Conservation (phyloP, 2,888 invertebrate genomes). For the Meloe dianella region DNA sequence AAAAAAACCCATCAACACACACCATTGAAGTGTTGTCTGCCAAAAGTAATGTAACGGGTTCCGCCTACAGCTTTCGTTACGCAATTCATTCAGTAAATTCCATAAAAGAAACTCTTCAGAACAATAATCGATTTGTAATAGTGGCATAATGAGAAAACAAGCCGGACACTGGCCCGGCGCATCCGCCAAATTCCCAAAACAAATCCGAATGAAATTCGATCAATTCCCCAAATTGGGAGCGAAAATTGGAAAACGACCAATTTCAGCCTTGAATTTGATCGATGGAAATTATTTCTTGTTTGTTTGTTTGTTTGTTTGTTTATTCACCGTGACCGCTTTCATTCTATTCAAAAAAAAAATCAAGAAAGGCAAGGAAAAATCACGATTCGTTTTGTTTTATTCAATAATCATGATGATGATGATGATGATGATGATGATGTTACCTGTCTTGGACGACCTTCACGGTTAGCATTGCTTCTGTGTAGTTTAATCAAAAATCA, state of each 20-base stretch:
- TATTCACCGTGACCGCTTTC: conserved; percentile 3
- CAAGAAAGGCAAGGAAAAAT: not conserved
- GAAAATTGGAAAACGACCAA: too few relatives aligned
- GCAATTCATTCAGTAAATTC: not conserved
- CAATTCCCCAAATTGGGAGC: too few relatives aligned
- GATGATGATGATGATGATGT: not conserved
- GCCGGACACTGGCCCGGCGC: not conserved
- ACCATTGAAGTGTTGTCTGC: not conserved
- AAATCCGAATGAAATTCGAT: too few relatives aligned
- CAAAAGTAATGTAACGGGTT: not conserved
- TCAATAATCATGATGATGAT: not conserved
- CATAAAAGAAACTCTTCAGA: not conserved
- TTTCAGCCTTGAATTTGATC: too few relatives aligned
- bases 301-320: not conserved
- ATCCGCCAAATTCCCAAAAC: not conserved
- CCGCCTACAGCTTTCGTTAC: not conserved
- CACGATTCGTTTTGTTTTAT: conserved; percentile 3
- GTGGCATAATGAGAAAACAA: not conserved
- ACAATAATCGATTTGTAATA: not conserved
- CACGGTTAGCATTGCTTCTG: not conserved
- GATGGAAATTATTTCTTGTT: not conserved
- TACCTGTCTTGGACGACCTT: not conserved
- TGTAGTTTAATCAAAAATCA: not conserved
- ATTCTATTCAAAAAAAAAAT: not conserved
- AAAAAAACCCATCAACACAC: too few relatives aligned